phyloP scores from a whole-genome alignment of 37 sponge, comb jelly and placozoan species.

The Chondrilla cf. caribensis region DNA sequence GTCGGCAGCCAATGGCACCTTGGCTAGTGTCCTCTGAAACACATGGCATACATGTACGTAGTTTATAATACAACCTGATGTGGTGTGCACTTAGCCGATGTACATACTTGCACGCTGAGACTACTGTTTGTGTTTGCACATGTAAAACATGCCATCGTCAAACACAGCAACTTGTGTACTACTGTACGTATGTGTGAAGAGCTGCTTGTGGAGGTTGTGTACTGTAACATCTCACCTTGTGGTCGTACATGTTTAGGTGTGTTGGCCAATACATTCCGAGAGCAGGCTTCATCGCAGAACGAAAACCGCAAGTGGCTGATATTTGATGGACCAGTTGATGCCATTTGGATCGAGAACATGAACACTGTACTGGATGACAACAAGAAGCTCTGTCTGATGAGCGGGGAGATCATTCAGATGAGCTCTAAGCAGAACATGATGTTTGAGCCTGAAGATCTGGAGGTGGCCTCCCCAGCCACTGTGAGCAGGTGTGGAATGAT shows the following conservation, averaged over 20 bases:
- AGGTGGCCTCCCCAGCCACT: constrained; percentile 98
- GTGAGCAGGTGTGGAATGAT: constrained; percentile 98
- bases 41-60: too few relatives aligned
- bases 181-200: too few relatives aligned
- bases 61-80: too few relatives aligned
- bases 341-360: constrained; percentile 99
- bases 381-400: constrained; percentile 97
- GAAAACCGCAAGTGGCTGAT: constrained; percentile 96
- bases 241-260: constrained; percentile 71
- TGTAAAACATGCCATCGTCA: too few relatives aligned
- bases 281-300: constrained; percentile 82
- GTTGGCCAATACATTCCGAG: constrained; percentile 92
- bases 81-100: too few relatives aligned
- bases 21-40: too few relatives aligned
- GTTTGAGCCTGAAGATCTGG: constrained; percentile 97
- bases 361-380: constrained; percentile 98
- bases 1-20: too few relatives aligned
- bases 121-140: too few relatives aligned
- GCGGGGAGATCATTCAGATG: constrained; percentile 99
- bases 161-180: too few relatives aligned
- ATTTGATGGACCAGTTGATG: constrained; percentile 99
- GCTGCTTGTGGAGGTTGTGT: too few relatives aligned
- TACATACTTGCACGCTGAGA: too few relatives aligned
- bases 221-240: too few relatives aligned
- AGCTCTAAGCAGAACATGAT: constrained; percentile 92